A percentile compares a stretch with the other conserved stretches of the same genome.
These are phyloP conservation scores for Drosophila sproati DNA, from an alignment of 1,140 invertebrate genomes.

Conservation along the genomic window DNA sequence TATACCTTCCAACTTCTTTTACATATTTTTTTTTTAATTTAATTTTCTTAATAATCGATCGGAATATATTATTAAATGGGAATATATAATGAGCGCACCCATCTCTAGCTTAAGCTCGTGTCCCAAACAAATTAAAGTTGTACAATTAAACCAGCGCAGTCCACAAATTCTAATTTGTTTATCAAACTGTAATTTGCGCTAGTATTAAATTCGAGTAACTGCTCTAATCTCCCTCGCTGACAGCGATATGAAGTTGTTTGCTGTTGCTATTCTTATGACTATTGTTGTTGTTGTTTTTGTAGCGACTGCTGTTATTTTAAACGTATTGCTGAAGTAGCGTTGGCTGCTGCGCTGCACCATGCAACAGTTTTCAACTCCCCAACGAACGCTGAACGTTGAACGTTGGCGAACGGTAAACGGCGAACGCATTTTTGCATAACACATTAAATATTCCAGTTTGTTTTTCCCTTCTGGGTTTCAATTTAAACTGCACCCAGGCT, in stretches of 20 bases:
- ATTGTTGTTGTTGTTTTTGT: conserved; percentile 46
- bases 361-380: conserved; percentile 38
- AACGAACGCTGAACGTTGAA: conserved; percentile 18
- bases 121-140: neutral
- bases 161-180: neutral
- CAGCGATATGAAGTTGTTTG: conserved; percentile 18
- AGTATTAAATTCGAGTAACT: conserved; percentile 9
- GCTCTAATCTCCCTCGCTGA: conserved; percentile 19
- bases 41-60: too few relatives aligned
- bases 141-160: neutral
- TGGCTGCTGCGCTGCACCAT: conserved; percentile 16
- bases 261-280: conserved; percentile 18
- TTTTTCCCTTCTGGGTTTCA: conserved; percentile 72
- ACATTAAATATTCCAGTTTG: conserved; percentile 81
- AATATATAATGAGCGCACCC: too few relatives aligned
- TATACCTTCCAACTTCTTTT: too few relatives aligned
- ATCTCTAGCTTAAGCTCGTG: neutral
- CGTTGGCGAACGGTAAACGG: conserved; percentile 24
- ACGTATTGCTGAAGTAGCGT: conserved; percentile 63
- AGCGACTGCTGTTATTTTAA: conserved; percentile 74
- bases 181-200: neutral
- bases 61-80: too few relatives aligned
- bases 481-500: conserved; percentile 72
- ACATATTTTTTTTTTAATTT: too few relatives aligned
- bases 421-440: conserved; percentile 79